Percentiles rank a stretch among this genome's conserved stretches.
These are phyloP conservation scores for Protaetia brevitarsis DNA, from an alignment of 1,140 invertebrate species.

Conservation along the genomic window DNA sequence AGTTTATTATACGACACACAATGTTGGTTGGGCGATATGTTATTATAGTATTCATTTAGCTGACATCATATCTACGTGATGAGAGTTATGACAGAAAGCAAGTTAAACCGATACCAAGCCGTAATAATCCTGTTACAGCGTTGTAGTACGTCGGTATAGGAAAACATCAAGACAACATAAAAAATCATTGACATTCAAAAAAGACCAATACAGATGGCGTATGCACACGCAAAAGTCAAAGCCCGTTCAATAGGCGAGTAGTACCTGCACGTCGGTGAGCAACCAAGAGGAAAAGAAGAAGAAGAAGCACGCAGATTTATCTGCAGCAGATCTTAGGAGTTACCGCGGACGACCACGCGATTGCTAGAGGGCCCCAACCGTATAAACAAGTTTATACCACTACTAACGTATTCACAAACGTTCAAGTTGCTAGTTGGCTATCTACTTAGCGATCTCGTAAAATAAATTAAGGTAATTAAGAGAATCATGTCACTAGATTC, in stretches of 20 bases:
- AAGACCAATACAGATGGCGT: slow-evolving; percentile 19
- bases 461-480: slow-evolving; percentile 49
- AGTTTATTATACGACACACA: too few relatives aligned
- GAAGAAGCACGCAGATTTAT: slow-evolving; percentile 35
- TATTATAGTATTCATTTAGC: too few relatives aligned
- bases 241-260: slow-evolving; percentile 10
- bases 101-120: too few relatives aligned
- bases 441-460: slow-evolving; percentile 39
- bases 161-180: slow-evolving; percentile 9
- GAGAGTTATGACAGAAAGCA: too few relatives aligned
- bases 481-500: slow-evolving; percentile 48
- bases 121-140: too few relatives aligned
- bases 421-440: slow-evolving; percentile 36
- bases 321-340: slow-evolving; percentile 30
- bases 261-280: slow-evolving; percentile 20
- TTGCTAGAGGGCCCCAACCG: slow-evolving; percentile 32
- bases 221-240: slow-evolving; percentile 26
- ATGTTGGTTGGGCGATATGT: too few relatives aligned
- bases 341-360: slow-evolving; percentile 35
- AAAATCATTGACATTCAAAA: slow-evolving; percentile 24
- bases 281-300: slow-evolving; percentile 6
- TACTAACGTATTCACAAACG: slow-evolving; percentile 36
- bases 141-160: neutral
- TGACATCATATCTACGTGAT: too few relatives aligned
- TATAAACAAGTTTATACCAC: slow-evolving; percentile 39